Percentiles rank a stretch among this genome's conserved stretches.
phyloP scores from a whole-genome alignment of 1,140 invertebrate genomes.

The Drosophila orosa region DNA sequence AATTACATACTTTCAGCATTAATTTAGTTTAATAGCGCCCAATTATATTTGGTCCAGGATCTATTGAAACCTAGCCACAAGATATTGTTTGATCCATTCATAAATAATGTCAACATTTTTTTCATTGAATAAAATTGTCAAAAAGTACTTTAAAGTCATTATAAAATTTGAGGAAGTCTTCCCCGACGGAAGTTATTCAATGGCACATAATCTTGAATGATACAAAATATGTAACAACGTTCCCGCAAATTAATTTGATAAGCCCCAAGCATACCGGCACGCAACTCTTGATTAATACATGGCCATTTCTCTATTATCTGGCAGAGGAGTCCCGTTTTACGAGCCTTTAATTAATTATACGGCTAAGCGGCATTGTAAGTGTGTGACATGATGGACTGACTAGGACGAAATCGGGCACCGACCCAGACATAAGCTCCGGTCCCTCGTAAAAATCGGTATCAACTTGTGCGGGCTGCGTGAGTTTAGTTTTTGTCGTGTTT shows the following conservation, averaged over 20 bases:
- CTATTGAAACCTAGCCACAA: too few relatives aligned
- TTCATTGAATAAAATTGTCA: too few relatives aligned
- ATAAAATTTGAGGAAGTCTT: background rate
- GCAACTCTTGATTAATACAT: conserved; percentile 54
- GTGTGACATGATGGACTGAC: conserved; percentile 60
- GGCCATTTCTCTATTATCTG: conserved; percentile 32
- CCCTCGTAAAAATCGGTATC: conserved; percentile 55
- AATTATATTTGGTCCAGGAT: too few relatives aligned
- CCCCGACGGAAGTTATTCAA: background rate
- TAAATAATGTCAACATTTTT: too few relatives aligned
- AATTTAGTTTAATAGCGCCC: too few relatives aligned
- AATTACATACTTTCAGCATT: too few relatives aligned
- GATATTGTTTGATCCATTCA: too few relatives aligned
- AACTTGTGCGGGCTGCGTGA: conserved; percentile 67
- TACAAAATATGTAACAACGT: conserved; percentile 6
- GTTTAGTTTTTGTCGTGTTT: conserved; percentile 49
- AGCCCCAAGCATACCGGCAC: conserved; percentile 10
- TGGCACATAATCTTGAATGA: conserved; percentile 4
- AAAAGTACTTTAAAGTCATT: background rate
- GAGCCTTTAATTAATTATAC: conserved; percentile 57
- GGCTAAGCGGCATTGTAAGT: conserved; percentile 26
- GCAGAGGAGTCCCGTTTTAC: conserved; percentile 33
- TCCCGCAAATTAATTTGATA: conserved; percentile 39
- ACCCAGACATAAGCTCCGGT: conserved; percentile 12
- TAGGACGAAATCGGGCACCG: conserved; percentile 30